Percentiles rank a stretch among this genome's conserved stretches.
phyloP scores from a whole-genome alignment of 35 echinoderm and acorn worm genomes.

The Apostichopus californicus region DNA sequence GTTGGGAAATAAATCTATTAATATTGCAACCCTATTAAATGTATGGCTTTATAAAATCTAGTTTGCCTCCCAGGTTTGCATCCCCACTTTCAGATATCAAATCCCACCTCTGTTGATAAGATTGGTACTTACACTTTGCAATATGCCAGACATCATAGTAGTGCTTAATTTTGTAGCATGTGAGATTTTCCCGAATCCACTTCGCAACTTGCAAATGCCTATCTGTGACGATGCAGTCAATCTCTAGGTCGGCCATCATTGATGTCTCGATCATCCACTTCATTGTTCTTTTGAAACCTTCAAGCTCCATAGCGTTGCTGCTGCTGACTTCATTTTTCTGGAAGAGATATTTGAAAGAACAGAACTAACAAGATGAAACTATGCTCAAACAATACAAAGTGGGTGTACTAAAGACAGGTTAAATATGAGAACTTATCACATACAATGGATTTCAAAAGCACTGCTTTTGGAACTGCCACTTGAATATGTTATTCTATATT shows the following conservation, averaged over 20 bases:
- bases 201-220: constrained; percentile 22
- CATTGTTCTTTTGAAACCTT: constrained; percentile 44
- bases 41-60: no score
- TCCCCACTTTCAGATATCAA: no score
- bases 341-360: neutral
- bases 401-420: no score
- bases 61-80: no score
- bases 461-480: no score
- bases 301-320: constrained; percentile 53
- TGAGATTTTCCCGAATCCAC: constrained; percentile 45
- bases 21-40: no score
- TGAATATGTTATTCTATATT: no score
- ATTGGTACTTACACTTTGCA: constrained; percentile 32
- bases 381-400: no score
- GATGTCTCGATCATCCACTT: constrained; percentile 2
- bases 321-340: constrained; percentile 49
- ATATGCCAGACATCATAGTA: constrained; percentile 61
- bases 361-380: neutral
- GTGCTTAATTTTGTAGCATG: neutral
- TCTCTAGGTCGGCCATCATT: neutral
- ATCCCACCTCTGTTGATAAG: no score
- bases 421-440: no score
- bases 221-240: no score
- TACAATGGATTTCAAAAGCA: neutral
- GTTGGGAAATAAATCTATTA: no score